Evolutionary conservation across 2,888 invertebrate genomes (phyloP).

Genomic region (Phyto melanocephala): DNA sequence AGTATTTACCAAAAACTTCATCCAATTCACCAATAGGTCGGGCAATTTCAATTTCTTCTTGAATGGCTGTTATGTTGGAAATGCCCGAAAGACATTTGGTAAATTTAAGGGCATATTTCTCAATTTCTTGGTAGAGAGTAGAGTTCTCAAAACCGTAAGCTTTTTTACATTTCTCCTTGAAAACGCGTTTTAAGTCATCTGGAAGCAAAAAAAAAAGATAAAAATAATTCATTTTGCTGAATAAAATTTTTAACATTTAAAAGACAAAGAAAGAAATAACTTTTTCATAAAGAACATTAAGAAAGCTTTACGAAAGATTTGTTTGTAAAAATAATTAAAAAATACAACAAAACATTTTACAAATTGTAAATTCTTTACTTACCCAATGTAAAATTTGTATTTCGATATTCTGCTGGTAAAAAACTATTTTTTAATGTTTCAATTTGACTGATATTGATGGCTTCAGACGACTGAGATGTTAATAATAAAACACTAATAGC

Average conservation of each 20-base stretch:
- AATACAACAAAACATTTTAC: too few species aligned
- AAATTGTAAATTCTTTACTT: too few species aligned
- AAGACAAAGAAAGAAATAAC: too few species aligned
- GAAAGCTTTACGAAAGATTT: too few species aligned
- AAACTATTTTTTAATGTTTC: slow-evolving; percentile 72
- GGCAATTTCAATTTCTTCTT: slow-evolving; percentile 84
- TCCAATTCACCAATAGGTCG: slow-evolving; percentile 84
- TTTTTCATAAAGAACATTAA: too few species aligned
- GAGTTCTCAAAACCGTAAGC: slow-evolving; percentile 82
- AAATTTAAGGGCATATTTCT: slow-evolving; percentile 78
- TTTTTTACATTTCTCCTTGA: slow-evolving; percentile 85
- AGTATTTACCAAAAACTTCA: slow-evolving; percentile 86
- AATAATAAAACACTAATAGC: slow-evolving; percentile 66
- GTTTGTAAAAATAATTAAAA: too few species aligned
- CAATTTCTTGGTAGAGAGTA: slow-evolving; percentile 80
- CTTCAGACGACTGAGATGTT: slow-evolving; percentile 55
- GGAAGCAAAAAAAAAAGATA: slow-evolving; percentile 12
- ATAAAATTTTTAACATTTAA: neutral
- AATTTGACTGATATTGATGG: slow-evolving; percentile 66
- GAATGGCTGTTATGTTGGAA: slow-evolving; percentile 81
- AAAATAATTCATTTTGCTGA: neutral
- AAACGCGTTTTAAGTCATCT: slow-evolving; percentile 81
- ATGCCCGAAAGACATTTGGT: slow-evolving; percentile 81
- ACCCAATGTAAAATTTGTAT: slow-evolving; percentile 73
- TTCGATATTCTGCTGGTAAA: slow-evolving; percentile 72